These are phyloP conservation scores for Brachionus rotundiformis DNA, from an alignment of 1,140 invertebrate species.

Conservation along the genomic window DNA sequence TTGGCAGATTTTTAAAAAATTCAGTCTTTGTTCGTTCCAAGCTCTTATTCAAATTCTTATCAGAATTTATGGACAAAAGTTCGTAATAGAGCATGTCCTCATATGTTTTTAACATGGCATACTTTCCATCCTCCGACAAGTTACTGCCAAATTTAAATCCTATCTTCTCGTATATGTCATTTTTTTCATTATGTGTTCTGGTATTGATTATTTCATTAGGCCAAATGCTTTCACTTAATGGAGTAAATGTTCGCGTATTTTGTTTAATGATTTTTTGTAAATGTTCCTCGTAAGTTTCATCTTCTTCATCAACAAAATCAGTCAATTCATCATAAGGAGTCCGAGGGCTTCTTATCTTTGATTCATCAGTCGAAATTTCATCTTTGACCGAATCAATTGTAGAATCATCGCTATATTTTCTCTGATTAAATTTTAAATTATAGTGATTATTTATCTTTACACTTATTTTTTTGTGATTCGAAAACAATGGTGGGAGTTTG, in stretches of 20 bases:
- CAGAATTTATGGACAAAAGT: conserved; percentile 1
- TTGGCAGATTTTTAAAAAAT: conserved; percentile 5
- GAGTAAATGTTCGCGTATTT: background rate
- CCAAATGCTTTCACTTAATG: conserved; percentile 28
- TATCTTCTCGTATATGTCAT: background rate
- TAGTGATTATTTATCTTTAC: background rate
- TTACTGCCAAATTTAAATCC: conserved; percentile 37
- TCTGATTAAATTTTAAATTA: background rate
- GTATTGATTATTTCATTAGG: background rate
- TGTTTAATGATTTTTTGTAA: background rate
- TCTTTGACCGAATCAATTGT: background rate
- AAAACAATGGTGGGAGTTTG: background rate
- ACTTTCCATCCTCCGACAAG: conserved; percentile 39
- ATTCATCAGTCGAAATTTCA: background rate
- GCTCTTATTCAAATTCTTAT: background rate
- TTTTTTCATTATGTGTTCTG: background rate
- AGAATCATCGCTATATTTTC: background rate
- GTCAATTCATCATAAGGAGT: background rate
- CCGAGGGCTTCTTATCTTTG: background rate
- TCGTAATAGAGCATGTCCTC: conserved; percentile 30
- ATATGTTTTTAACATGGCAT: conserved; percentile 48
- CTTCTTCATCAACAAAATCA: conserved; percentile 14
- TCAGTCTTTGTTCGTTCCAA: conserved; percentile 38
- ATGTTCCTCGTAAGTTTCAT: conserved; percentile 22
- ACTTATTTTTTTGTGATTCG: conserved; percentile 3